A percentile compares a stretch with the other conserved stretches of the same genome.
These are phyloP conservation scores for Argyrosomus regius DNA, from an alignment of 2,797 vertebrate species.

Conservation along the genomic window DNA sequence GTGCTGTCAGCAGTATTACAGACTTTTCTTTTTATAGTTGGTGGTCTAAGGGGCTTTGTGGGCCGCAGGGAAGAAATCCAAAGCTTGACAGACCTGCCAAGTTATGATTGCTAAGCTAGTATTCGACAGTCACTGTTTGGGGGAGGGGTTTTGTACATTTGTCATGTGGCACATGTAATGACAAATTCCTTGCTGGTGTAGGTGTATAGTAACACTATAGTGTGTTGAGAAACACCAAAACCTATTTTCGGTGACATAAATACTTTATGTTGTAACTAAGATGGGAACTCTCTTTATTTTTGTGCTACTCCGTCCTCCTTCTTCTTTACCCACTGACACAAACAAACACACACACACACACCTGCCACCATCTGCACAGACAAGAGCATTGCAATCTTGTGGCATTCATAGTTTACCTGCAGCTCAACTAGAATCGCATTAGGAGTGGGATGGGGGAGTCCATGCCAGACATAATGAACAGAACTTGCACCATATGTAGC, in stretches of 20 bases:
- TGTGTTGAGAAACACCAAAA: slow-evolving; percentile 3
- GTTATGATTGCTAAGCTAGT: slow-evolving; percentile 4
- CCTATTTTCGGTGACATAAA: neutral
- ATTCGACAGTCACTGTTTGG: neutral
- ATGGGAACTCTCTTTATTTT: slow-evolving; percentile 20
- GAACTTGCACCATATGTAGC: slow-evolving; percentile 74
- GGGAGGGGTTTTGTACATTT: neutral
- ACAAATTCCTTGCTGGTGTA: slow-evolving; percentile 17
- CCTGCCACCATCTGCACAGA: slow-evolving; percentile 34
- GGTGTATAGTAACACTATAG: neutral
- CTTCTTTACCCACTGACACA: slow-evolving; percentile 7
- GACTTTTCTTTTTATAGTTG: neutral
- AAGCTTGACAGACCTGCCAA: neutral
- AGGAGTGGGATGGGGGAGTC: slow-evolving; percentile 37
- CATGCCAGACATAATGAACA: slow-evolving; percentile 73
- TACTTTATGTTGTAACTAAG: neutral
- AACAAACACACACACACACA: slow-evolving; percentile 25
- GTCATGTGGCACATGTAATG: slow-evolving; percentile 7
- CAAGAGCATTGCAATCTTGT: slow-evolving; percentile 47
- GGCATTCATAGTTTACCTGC: slow-evolving; percentile 65
- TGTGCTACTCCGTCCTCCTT: slow-evolving; percentile 16
- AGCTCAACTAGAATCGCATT: slow-evolving; percentile 63
- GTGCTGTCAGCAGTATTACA: neutral
- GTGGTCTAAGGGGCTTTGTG: neutral
- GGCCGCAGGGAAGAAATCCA: neutral